phyloP scores from a whole-genome alignment of 2,113 vertebrate genomes.

The Amblyopsis rosae region DNA sequence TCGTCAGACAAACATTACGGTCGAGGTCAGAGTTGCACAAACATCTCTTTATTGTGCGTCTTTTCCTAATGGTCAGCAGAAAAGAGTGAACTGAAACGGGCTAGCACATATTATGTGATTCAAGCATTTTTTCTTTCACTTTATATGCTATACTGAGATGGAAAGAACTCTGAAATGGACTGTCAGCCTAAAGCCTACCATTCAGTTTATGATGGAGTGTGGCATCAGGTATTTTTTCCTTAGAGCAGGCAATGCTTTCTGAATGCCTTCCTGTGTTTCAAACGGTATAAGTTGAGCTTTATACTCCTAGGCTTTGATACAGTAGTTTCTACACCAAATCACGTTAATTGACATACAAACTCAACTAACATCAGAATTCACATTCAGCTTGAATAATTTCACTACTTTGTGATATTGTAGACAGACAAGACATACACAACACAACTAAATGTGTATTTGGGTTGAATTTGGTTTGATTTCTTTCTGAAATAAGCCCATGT shows the following conservation, averaged over 20 bases:
- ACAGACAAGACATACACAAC: conserved; percentile 3
- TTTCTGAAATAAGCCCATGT: no score
- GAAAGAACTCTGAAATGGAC: conserved; percentile 49
- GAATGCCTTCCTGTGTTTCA: conserved; percentile 43
- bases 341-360: conserved; percentile 10
- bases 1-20: conserved; percentile 2
- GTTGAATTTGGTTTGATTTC: conserved; percentile 27
- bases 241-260: conserved; percentile 31
- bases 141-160: conserved; percentile 36
- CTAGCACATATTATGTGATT: conserved; percentile 25
- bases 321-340: conserved; percentile 4
- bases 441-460: conserved; percentile 21
- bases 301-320: conserved; percentile 35
- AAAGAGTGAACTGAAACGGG: conserved; percentile 3
- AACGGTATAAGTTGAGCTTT: conserved; percentile 29
- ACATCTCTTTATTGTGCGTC: conserved; percentile 5
- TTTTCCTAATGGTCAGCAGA: conserved; percentile 23
- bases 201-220: conserved; percentile 50
- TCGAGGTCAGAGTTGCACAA: not conserved
- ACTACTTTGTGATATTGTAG: conserved; percentile 10
- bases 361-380: conserved; percentile 33
- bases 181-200: conserved; percentile 42
- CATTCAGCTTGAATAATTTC: not conserved
- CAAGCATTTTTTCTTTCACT: conserved; percentile 20
- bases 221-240: conserved; percentile 50